Base-by-base conservation (phyloP, 1,140 invertebrate genomes). In the Papilio dardanus region DNA sequence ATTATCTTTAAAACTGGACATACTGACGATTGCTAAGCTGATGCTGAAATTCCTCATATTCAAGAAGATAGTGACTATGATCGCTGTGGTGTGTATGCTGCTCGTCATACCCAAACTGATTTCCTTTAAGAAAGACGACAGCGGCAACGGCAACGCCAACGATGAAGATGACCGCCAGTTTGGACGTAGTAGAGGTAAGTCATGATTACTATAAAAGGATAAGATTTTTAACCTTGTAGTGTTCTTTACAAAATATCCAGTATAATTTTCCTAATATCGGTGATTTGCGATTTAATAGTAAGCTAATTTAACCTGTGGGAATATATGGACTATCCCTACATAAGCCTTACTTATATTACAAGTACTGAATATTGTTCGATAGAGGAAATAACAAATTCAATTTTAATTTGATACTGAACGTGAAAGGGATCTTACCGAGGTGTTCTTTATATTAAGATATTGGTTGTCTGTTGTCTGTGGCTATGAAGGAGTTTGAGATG, bases 31-130 rank as follows among this genome's bases (percentile, higher is more conserved):
- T n/a, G 96, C 95, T 0, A 97, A 97, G 87, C 94, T 97, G 54
- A 75, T 97, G 54, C 85, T 97, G 10, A 96, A 97, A 85, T 82
- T 97, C 7, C 90, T 97, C 1, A 96, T 97, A 77, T 96, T 97
- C 81, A 97, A 97, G 86, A 96, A 97, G 88, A 95, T 97, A 67
- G 95, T 97, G 19, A 96, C 96, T 83, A 96, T 97, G 84, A 95
- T 97, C 40, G 96, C 95, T 0, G 88, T 96, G 1, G 94, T 97
- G 71, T 97, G 96, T 84, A 91, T 97, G 77, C 84, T 97, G 73
- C 85, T 97, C 8, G 96, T 97, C 76, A 95, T 97, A 71, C 96
- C 96, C 0, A 96, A 96, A 83, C 89, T 97, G 14, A 95, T 94
- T 19, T 87, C 86, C 28, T 90, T 93, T 75, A 94, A 94, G 81